Base-by-base conservation (phyloP, 2,888 invertebrate species). In the Malthinus flaveolus region DNA sequence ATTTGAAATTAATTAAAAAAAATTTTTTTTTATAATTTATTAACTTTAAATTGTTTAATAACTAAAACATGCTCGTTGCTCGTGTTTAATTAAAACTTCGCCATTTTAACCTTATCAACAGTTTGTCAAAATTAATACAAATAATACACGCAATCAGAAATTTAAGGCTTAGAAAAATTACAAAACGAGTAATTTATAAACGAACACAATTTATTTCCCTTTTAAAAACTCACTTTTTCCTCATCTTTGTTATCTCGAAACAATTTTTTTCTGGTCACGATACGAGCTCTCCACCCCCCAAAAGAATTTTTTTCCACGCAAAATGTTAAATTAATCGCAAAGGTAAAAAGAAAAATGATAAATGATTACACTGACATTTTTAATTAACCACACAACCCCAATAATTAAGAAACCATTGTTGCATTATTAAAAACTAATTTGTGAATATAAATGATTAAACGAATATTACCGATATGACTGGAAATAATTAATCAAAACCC, bases 391-490 rank as follows among this genome's bases (percentile, higher is more conserved):
- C 50, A 42, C n/a, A 44, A 51, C 44, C 33, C 44, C 50, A 32
- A 51, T 51, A 51, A 51, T 51, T 51, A 51, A 51, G 50, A 39
- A 51, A 51, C 39, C 39, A 39, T 32, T 32, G 34, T 51, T 51
- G 50, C 33, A 51, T 49, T 49, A 49, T 49, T 49, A 49, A 49
- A 49, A 31, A 49, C 32, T 51, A 42, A 51, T 51, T 51, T 44
- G 44, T 50, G 33, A 50, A 42, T 42, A 39, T 42, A 50, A 39
- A 50, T 42, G 42, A 42, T 32, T 37, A 37, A 39, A 39, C 13
- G 49, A 39, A 32, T 39, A 39, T 33, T 15, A 33, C 39, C 1
- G 23, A 23, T 42, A n/a, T n/a, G 39, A 42, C 39, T 42, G 39
- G 39, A 23, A 23, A 23, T 42, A 12, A 42, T 42, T 42, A 42